phyloP scores from a whole-genome alignment of 2,888 invertebrate genomes.

The Cetonia aurata region DNA sequence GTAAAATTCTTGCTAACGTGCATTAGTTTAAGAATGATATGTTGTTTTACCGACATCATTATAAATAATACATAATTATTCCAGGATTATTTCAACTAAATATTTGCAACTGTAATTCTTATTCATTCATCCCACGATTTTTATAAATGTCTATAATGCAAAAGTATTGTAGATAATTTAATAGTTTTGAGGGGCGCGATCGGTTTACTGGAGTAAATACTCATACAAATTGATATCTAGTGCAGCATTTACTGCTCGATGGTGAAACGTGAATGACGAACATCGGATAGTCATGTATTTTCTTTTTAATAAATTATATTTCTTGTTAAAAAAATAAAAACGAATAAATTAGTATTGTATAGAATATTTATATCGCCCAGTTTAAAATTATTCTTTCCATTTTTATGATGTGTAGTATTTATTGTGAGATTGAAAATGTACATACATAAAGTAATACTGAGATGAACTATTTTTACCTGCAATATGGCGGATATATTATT shows the following conservation, averaged over 20 bases:
- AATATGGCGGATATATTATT: neutral
- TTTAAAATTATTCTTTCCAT: neutral
- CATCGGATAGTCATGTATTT: too few species aligned
- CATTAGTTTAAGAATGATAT: too few species aligned
- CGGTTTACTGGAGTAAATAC: too few species aligned
- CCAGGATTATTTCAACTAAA: neutral
- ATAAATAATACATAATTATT: neutral
- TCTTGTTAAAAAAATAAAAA: too few species aligned
- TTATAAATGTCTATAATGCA: too few species aligned
- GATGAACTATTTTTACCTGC: conserved; percentile 19
- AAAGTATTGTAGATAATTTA: neutral
- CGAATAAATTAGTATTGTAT: neutral
- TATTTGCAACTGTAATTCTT: too few species aligned
- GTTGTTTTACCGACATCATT: neutral
- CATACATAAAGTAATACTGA: conserved; percentile 16
- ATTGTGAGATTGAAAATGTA: conserved; percentile 32
- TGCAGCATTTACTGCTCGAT: too few species aligned
- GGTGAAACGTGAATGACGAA: too few species aligned
- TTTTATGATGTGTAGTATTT: conserved; percentile 35
- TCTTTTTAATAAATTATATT: too few species aligned
- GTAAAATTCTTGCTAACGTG: too few species aligned
- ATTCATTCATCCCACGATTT: too few species aligned
- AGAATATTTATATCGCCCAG: neutral
- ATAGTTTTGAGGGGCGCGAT: neutral
- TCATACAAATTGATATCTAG: conserved; percentile 9